Evolutionary conservation across 1,140 invertebrate genomes (phyloP).

Genomic region (Leptinotarsa lineolata): DNA sequence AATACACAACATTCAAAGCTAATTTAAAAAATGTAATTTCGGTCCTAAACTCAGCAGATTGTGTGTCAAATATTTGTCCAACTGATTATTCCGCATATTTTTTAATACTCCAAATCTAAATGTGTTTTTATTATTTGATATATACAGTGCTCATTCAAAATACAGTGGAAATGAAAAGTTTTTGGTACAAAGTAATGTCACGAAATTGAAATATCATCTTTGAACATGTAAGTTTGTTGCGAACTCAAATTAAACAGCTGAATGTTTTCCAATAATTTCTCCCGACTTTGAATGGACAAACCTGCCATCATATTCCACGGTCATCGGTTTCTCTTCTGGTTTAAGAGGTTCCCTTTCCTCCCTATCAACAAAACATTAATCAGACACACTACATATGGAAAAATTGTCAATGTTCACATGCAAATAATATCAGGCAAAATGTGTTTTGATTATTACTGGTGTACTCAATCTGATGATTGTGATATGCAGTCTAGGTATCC

Average conservation of each 20-base stretch:
- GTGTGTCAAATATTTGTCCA: no score
- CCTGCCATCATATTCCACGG: conserved; percentile 78
- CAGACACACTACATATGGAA: no score
- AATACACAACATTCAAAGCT: no score
- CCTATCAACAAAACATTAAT: conserved; percentile 57
- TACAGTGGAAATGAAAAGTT: background rate
- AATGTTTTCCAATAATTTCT: conserved; percentile 81
- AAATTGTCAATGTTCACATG: no score
- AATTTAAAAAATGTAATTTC: no score
- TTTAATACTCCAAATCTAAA: background rate
- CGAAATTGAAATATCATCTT: background rate
- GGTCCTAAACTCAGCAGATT: no score
- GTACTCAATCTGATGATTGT: no score
- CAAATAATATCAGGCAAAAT: no score
- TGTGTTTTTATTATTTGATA: background rate
- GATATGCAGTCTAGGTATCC: no score
- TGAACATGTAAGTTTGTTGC: background rate
- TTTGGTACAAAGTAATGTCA: background rate
- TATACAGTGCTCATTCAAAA: background rate
- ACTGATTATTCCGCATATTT: no score
- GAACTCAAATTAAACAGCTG: conserved; percentile 67
- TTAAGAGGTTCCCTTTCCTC: conserved; percentile 82
- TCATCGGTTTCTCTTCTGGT: conserved; percentile 73
- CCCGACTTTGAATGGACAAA: conserved; percentile 78
- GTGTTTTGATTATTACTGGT: no score